Conservation (phyloP, 1,140 invertebrate species). For the Saccostrea echinata region DNA sequence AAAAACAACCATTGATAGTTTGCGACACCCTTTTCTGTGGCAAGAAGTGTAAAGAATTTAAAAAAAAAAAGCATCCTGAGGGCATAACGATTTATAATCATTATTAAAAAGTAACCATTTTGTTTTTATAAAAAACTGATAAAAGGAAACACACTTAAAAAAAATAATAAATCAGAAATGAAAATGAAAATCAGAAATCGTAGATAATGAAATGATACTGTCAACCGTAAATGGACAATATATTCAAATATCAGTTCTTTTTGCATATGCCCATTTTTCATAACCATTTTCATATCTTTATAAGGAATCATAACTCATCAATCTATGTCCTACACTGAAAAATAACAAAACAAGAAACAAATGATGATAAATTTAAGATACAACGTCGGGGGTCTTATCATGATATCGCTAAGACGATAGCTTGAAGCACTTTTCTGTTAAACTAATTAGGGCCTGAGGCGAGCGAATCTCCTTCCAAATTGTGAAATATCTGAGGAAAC, state of each 20-base stretch:
- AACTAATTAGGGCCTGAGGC: slow-evolving; percentile 12
- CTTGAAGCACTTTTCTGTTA: slow-evolving; percentile 2
- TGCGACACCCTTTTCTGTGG: no score
- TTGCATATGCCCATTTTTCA: not conserved
- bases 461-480: not conserved
- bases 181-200: no score
- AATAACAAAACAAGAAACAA: slow-evolving; percentile 13
- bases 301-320: not conserved
- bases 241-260: not conserved
- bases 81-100: no score
- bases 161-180: no score
- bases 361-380: slow-evolving; percentile 33
- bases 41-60: no score
- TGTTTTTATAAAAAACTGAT: no score
- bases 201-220: not conserved
- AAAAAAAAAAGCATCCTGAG: no score
- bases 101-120: no score
- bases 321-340: not conserved
- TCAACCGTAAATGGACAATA: not conserved
- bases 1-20: no score
- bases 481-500: slow-evolving; percentile 17
- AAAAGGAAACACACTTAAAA: no score
- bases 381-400: slow-evolving; percentile 1
- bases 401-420: not conserved
- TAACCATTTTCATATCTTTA: slow-evolving; percentile 7